These are phyloP conservation scores for Microtus ochrogaster DNA, from an alignment of 2,113 vertebrate species.

Conservation along the genomic window DNA sequence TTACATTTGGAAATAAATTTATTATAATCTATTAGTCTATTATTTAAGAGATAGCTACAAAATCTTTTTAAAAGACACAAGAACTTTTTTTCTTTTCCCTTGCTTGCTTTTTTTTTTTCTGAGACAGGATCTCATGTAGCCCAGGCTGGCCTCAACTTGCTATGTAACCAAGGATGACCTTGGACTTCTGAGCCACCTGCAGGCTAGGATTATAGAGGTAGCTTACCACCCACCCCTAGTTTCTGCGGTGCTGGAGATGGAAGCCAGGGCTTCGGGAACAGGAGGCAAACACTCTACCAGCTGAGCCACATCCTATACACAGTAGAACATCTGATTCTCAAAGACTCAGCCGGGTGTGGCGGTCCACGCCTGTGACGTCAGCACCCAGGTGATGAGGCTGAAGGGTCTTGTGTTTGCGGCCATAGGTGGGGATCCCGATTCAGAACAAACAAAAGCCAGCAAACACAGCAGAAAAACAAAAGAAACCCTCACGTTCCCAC, in stretches of 20 bases:
- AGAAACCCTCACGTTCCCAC: background rate
- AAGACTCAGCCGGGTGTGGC: too few relatives aligned
- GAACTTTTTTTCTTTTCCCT: background rate
- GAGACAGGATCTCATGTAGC: background rate
- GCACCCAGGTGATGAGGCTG: background rate
- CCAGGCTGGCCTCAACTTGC: background rate
- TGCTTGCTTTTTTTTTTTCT: background rate
- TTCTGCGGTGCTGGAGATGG: too few relatives aligned
- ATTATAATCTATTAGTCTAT: background rate
- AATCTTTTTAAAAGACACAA: background rate
- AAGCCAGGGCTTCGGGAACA: background rate
- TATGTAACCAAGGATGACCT: background rate
- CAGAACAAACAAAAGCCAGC: background rate
- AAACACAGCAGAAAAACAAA: background rate
- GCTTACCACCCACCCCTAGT: background rate
- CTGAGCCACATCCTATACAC: too few relatives aligned
- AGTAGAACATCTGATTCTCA: background rate
- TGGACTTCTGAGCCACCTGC: background rate
- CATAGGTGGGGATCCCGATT: background rate
- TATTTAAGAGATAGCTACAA: background rate
- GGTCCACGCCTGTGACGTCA: background rate
- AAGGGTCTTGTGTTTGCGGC: background rate
- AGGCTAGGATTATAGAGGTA: background rate
- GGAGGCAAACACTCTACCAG: background rate
- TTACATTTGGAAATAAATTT: background rate